A percentile compares a stretch with the other conserved stretches of the same genome.
Evolutionary conservation across 2,888 invertebrate genomes (phyloP).

Genomic region (Toxonevra muliebris): DNA sequence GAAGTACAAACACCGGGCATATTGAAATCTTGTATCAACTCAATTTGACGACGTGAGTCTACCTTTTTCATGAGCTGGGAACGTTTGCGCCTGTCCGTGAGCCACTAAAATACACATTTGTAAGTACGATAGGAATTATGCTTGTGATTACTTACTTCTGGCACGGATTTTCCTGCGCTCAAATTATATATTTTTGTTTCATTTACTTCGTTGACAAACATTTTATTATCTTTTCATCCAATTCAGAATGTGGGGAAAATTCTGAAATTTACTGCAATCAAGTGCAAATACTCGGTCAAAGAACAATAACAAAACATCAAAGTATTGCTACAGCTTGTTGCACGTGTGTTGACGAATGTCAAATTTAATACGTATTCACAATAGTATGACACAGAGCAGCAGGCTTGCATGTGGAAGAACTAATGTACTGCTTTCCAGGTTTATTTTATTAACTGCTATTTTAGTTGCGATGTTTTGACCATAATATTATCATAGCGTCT

Average conservation of each 20-base stretch:
- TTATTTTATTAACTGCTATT: too few relatives aligned
- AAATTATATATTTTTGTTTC: conserved; percentile 98
- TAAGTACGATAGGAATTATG: too few relatives aligned
- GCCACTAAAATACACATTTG: conserved; percentile 72
- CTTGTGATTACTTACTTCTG: conserved; percentile 79
- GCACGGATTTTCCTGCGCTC: conserved; percentile 94
- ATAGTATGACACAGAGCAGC: too few relatives aligned
- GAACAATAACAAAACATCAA: too few relatives aligned
- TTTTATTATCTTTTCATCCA: conserved; percentile 58
- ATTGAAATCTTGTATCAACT: conserved; percentile 98
- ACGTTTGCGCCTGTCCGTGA: conserved; percentile 84
- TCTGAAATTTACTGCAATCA: too few relatives aligned
- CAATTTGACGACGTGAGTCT: conserved; percentile 88
- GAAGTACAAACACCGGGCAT: conserved; percentile 95
- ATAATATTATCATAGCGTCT: too few relatives aligned
- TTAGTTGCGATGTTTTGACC: too few relatives aligned
- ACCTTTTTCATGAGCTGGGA: conserved; percentile 87
- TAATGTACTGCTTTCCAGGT: too few relatives aligned
- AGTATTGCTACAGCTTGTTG: not conserved
- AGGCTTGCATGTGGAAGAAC: not conserved
- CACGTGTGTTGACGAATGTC: too few relatives aligned
- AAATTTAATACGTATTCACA: too few relatives aligned
- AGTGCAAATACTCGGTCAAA: too few relatives aligned
- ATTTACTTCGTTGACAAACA: conserved; percentile 94
- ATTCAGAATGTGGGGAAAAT: too few relatives aligned